Percentiles rank a stretch among this genome's conserved stretches.
Evolutionary conservation across 2,888 invertebrate species (phyloP).

Genomic region (Ophion slaviceki): DNA sequence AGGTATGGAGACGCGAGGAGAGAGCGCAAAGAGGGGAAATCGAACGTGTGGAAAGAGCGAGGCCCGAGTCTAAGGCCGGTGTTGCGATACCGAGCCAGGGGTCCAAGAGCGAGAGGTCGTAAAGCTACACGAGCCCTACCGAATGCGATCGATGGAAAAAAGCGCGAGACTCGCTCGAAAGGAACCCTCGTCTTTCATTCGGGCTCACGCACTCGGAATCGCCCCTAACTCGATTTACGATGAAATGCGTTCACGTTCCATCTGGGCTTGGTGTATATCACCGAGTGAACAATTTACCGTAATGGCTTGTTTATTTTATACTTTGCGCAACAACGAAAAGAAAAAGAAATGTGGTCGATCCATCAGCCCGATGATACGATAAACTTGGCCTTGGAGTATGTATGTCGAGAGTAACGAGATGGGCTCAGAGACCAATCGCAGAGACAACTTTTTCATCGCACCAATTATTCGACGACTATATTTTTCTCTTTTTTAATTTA

Average conservation of each 20-base stretch:
- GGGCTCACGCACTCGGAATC: constrained; percentile 23
- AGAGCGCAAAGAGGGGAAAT: too few relatives aligned
- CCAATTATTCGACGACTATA: too few relatives aligned
- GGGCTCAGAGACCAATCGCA: too few relatives aligned
- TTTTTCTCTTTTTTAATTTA: too few relatives aligned
- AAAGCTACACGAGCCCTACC: neutral
- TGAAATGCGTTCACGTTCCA: constrained; percentile 8
- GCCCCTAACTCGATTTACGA: constrained; percentile 23
- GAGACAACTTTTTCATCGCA: too few relatives aligned
- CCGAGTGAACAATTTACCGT: neutral
- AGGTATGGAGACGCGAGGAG: too few relatives aligned
- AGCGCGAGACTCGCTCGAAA: constrained; percentile 22
- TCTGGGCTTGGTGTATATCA: neutral
- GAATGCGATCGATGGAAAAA: constrained; percentile 47
- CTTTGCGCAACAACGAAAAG: neutral
- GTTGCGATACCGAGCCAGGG: neutral
- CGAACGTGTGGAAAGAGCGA: neutral
- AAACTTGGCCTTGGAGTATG: too few relatives aligned
- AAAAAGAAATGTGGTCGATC: too few relatives aligned
- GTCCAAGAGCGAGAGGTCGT: constrained; percentile 1
- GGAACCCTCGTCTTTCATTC: constrained; percentile 32
- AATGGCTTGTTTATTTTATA: neutral
- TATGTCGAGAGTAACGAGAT: too few relatives aligned
- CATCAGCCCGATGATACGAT: too few relatives aligned
- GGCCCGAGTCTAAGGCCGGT: neutral